Base-by-base conservation (phyloP, 1,140 invertebrate species). In the Heliothis virescens region DNA sequence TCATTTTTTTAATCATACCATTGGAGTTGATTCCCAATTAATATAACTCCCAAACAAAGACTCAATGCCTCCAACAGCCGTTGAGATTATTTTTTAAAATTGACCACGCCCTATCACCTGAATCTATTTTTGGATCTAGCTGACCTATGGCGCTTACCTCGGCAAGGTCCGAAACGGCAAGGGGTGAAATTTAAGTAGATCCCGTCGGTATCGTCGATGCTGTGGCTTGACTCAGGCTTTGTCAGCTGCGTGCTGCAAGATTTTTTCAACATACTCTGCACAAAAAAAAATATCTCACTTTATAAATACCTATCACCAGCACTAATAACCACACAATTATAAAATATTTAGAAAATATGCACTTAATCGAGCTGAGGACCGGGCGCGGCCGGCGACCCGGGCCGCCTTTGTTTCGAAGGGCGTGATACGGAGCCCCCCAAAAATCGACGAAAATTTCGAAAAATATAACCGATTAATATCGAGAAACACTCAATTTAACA, bases 261-360 rank as follows among this genome's bases (percentile, higher is more conserved):
- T 81, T 92, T 93, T 48, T 91, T 93, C 72, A 93, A 73, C 16
- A 87, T 88, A 60, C 84, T 91, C 89, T 93, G 82, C 12, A 82
- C 79, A 41, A 26, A 74, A 63, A 79, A 47, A 57, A 47, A 12
- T 3, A 63, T 41, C 10, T 41, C 47, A 69, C 18, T 69, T 3
- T 12, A 9, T 41, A 41, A 9, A 62, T n/a, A 29, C 26, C n/a
- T n/a, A n/a, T n/a, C 12, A 47, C 65, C 15, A 26, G 21, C 13
- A 29, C 67, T 71, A 13, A n/a, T 10, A 21, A 3, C 60, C 15
- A 5, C 3, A 13, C 10, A 18, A 48, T 67, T 5, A 16, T 3
- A 67, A 47, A 21, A 21, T 2, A 7, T 16, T 1, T 5, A 47
- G n/a, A 67, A 12, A 67, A 21, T 67, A 65, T 18, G 47, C 47